Evolutionary conservation across 2,888 invertebrate species (phyloP).

Genomic region (Diplazon laetatorius): DNA sequence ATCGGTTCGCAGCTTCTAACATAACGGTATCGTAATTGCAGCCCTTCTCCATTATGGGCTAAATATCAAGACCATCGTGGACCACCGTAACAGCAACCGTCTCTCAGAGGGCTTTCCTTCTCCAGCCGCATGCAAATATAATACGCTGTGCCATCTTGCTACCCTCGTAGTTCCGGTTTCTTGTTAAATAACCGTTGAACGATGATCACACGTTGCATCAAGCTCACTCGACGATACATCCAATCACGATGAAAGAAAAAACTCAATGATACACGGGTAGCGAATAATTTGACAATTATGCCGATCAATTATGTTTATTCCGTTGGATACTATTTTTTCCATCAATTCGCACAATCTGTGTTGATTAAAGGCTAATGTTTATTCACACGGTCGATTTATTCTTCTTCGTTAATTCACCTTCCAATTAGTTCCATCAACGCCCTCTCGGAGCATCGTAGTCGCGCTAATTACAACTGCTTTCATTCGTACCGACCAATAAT

Average conservation of each 20-base stretch:
- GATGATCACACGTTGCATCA: not conserved
- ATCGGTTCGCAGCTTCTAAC: constrained; percentile 65
- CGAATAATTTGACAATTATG: too few relatives aligned
- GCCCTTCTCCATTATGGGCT: constrained; percentile 66
- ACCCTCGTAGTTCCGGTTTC: constrained; percentile 4
- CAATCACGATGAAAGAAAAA: not conserved
- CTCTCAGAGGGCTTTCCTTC: constrained; percentile 14
- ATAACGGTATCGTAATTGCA: constrained; percentile 65
- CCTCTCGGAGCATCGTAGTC: not conserved
- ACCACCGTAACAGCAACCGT: constrained; percentile 17
- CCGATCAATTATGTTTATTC: too few relatives aligned
- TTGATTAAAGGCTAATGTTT: not conserved
- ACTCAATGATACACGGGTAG: not conserved
- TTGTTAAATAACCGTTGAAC: constrained; percentile 7
- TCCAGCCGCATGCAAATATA: not conserved
- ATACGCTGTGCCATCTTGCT: not conserved
- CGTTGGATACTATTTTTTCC: not conserved
- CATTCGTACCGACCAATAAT: constrained; percentile 33
- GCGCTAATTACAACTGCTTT: constrained; percentile 44
- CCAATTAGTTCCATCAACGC: constrained; percentile 42
- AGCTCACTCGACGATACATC: not conserved
- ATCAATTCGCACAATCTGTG: not conserved
- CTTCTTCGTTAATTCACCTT: constrained; percentile 21
- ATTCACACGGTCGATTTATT: constrained; percentile 30
- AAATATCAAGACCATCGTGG: constrained; percentile 58